phyloP scores from a whole-genome alignment of 1,140 invertebrate genomes.

The Aphelinus certus region DNA sequence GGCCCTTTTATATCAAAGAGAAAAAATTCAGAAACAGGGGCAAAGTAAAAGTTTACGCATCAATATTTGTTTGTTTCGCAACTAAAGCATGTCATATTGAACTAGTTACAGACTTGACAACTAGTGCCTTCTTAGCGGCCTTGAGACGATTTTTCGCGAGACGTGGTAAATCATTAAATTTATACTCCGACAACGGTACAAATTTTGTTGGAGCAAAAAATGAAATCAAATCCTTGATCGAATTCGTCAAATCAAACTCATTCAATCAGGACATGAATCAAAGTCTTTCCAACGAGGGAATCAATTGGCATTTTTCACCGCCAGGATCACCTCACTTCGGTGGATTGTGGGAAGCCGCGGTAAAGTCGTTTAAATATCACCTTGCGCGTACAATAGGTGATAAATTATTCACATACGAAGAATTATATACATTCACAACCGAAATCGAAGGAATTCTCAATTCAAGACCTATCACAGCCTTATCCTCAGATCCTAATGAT shows the following conservation, averaged over 20 bases:
- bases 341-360: not conserved
- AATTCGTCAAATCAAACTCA: not conserved
- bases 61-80: slow-evolving; percentile 11
- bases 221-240: not conserved
- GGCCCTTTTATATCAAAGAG: slow-evolving; percentile 13
- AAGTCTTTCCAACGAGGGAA: not conserved
- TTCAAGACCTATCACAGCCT: not conserved
- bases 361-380: not conserved
- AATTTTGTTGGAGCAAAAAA: slow-evolving; percentile 1
- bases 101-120: slow-evolving; percentile 37
- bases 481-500: slow-evolving; percentile 3
- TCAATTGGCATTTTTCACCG: not conserved
- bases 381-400: not conserved
- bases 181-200: slow-evolving; percentile 24
- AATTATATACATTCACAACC: no score
- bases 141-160: slow-evolving; percentile 46
- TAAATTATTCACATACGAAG: no score
- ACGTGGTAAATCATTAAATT: slow-evolving; percentile 17
- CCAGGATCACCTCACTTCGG: not conserved
- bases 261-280: not conserved
- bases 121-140: slow-evolving; percentile 44
- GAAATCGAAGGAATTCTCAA: not conserved
- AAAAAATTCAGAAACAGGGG: not conserved
- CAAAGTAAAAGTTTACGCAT: not conserved
- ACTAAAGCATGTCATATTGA: slow-evolving; percentile 26